phyloP scores from a whole-genome alignment of 2,888 invertebrate genomes.

The Drosophila vallismaia region DNA sequence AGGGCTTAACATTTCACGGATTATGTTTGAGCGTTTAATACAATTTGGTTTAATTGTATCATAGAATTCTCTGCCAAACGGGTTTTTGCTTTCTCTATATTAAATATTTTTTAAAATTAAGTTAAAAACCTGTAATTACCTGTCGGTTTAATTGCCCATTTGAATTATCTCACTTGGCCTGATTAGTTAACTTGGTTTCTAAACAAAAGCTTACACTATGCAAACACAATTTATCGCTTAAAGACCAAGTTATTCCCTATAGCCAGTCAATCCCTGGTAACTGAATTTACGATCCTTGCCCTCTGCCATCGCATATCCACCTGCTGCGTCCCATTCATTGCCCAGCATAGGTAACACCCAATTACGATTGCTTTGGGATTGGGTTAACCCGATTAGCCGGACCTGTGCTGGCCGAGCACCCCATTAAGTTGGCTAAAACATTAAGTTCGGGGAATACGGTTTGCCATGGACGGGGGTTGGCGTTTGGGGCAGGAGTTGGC shows the following conservation, averaged over 20 bases:
- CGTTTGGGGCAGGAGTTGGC: slow-evolving; percentile 6
- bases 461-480: no score
- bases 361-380: slow-evolving; percentile 43
- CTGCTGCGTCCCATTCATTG: not conserved
- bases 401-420: slow-evolving; percentile 16
- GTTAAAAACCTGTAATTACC: no score
- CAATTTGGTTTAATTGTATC: slow-evolving; percentile 11
- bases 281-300: slow-evolving; percentile 36
- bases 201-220: no score
- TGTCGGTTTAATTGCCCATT: no score
- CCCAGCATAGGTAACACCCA: slow-evolving; percentile 29
- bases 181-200: no score
- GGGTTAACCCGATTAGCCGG: slow-evolving; percentile 39
- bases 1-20: slow-evolving; percentile 33
- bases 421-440: slow-evolving; percentile 40
- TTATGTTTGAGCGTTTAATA: slow-evolving; percentile 18
- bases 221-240: not conserved
- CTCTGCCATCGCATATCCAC: slow-evolving; percentile 17
- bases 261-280: slow-evolving; percentile 1
- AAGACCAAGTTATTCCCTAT: not conserved
- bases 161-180: no score
- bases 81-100: no score
- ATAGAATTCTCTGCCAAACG: no score
- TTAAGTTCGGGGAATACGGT: slow-evolving; percentile 18
- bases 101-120: no score